These are phyloP conservation scores for Motacilla alba DNA, from an alignment of 2,113 vertebrate species.

Conservation along the genomic window DNA sequence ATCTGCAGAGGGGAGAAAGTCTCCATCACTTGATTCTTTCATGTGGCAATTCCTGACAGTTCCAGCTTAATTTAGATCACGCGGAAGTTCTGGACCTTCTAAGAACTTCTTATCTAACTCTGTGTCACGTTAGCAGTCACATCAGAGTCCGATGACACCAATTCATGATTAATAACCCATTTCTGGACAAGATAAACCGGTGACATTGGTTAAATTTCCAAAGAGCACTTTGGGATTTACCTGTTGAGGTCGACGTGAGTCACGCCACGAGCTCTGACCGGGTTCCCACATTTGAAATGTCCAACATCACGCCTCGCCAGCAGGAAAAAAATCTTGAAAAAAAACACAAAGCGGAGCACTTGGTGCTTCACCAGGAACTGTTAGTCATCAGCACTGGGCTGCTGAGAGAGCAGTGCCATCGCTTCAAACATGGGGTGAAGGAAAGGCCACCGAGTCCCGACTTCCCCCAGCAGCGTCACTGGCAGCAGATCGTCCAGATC, in stretches of 20 bases:
- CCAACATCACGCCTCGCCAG: neutral
- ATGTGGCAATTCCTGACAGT: neutral
- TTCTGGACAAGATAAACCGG: neutral
- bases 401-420: neutral
- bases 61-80: neutral
- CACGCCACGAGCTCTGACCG: neutral
- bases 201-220: neutral
- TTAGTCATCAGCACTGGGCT: constrained; percentile 23
- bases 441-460: neutral
- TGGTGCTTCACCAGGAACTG: neutral
- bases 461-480: neutral
- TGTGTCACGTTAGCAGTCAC: neutral
- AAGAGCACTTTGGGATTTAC: constrained; percentile 20
- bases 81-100: neutral
- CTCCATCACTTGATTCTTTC: neutral
- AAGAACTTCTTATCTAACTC: neutral
- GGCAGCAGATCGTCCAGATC: rapidly evolving
- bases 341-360: neutral
- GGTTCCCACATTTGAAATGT: neutral
- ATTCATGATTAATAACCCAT: neutral
- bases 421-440: neutral
- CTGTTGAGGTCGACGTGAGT: neutral
- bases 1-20: neutral
- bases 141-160: neutral
- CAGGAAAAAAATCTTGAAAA: neutral